Evolutionary conservation across 2,797 vertebrate species (phyloP), one percentile per base, ranked within the genome.

Genomic region (Danio tinwini): DNA sequence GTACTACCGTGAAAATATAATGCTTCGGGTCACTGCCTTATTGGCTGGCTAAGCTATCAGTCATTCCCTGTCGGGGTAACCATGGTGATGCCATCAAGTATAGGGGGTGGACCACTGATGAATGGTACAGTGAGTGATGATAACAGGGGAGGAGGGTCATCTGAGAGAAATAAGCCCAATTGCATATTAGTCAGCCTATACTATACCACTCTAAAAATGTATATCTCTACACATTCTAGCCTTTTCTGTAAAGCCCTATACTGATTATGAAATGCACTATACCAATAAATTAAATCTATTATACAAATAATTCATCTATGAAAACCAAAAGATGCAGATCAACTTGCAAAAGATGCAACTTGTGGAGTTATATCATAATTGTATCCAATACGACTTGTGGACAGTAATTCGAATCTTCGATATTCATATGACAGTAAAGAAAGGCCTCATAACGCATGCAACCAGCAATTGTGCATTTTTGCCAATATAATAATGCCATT

Each of bases 31-130:
- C 39, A 42, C 44, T 29, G 11, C 56, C 5, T 83, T 50, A 83
- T 61, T 67, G 82, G 80, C 40, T 11, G 58, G 70, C 63, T 74
- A 19, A 50, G 44, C 80, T 70, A 79, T 83, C 84, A 58, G 74
- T 83, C 82, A 83, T 49, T 65, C 47, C 75, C 77, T 50, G 37
- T 21, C 17, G 49, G 42, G 5, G 68, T 79, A 80, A 69, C 85
- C 78, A 82, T 81, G 70, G 78, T 56, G 78, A 84, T 52, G 10
- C 65, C 7, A 40, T 82, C 69, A 76, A 62, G 70, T 78, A 45
- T 44, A 52, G 8, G 52, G 16, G 42, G 61, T 49, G 64, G 39
- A 11, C 67, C 17, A 61, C 17, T 47, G 52, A 85, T 74, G 70
- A 85, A 83, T 37, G n/a, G 58, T 70, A 39, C 2, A 8, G 37